Evolutionary conservation across 2,888 invertebrate genomes (phyloP).

Genomic region (Drosophila borealis): DNA sequence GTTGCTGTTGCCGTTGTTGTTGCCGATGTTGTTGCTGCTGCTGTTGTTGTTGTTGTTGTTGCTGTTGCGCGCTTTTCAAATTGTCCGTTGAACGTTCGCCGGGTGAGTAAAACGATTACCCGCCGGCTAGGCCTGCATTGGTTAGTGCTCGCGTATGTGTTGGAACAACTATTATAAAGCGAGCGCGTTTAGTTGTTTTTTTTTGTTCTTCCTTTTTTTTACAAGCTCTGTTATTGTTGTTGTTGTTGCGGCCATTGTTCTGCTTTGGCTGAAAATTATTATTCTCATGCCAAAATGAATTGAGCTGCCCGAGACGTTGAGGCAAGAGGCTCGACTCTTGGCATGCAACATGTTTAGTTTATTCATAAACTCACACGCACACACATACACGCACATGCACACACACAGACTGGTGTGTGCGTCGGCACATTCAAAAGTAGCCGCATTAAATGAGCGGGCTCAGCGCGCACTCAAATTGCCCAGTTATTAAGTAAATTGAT

Average conservation of each 20-base stretch:
- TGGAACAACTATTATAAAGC: constrained; percentile 81
- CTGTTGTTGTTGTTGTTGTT: constrained; percentile 39
- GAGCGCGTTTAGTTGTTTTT: constrained; percentile 58
- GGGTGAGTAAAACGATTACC: constrained; percentile 81
- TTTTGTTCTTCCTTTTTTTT: constrained; percentile 31
- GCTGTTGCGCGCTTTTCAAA: constrained; percentile 55
- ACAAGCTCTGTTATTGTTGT: constrained; percentile 25
- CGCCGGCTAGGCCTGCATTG: constrained; percentile 75
- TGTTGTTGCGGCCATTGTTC: constrained; percentile 74
- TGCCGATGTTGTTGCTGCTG: constrained; percentile 17
- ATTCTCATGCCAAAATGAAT: constrained; percentile 81
- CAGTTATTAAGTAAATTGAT: constrained; percentile 85
- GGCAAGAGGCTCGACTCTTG: constrained; percentile 55
- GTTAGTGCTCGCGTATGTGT: constrained; percentile 69
- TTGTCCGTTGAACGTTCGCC: constrained; percentile 65
- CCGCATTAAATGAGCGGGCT: constrained; percentile 70
- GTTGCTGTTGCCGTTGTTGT: constrained; percentile 35
- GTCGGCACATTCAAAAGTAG: constrained; percentile 67
- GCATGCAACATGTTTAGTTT: constrained; percentile 79
- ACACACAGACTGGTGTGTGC: constrained; percentile 34
- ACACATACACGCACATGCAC: constrained; percentile 1
- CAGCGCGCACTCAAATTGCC: constrained; percentile 83
- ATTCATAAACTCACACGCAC: constrained; percentile 56
- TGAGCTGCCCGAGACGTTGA: constrained; percentile 57
- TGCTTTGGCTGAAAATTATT: constrained; percentile 75